Base-by-base conservation (phyloP, 2,888 invertebrate species). In the Tetranychus truncatus region DNA sequence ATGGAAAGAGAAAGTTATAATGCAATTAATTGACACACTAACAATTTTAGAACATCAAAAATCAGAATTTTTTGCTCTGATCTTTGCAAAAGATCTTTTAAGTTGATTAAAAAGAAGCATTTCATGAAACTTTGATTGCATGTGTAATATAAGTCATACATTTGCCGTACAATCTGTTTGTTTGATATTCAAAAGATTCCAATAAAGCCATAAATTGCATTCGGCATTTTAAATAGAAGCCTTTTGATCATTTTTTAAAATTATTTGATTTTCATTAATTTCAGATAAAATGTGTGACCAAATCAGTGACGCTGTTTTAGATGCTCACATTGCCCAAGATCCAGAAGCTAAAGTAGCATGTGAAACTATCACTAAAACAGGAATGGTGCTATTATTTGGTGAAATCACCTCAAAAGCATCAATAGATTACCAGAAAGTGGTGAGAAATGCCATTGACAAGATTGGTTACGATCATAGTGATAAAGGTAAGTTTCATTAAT, bases 401-500 rank as follows among this genome's bases (percentile, higher is more conserved):
- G 99, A 99, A 87, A 99, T 99, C 80, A 95, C 97, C 79, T 97
- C 97, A 15, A 94, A 92, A 84, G 97, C 97, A 21, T 89, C 90
- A 79, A 92, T 99, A 77, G 97, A 99, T 83, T 99, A 99, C 83
- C 97, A 99, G 83, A 90, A 90, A 84, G 91, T 99, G 79, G 95
- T 99, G 75, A 88, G 99, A 80, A 92, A 95, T 78, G 95, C 97
- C 5, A 91, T 99, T 75, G 90, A 92, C 83, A 93, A 95, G 83
- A 99, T 99, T 83, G 99, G 99, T 77, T 99, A 99, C 83, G 99
- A 99, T 83, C 95, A 94, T 83, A 95, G 93, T 69, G 91, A 91
- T 46, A 96, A 96, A 89, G 94, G 93, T 93, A 55, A 55, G 9
- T 55, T 1, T 55, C 0, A 2, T 2, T 65, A 18, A 55, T 20